These are phyloP conservation scores for Trachelus iudaicus DNA, from an alignment of 2,888 invertebrate genomes.

Conservation along the genomic window DNA sequence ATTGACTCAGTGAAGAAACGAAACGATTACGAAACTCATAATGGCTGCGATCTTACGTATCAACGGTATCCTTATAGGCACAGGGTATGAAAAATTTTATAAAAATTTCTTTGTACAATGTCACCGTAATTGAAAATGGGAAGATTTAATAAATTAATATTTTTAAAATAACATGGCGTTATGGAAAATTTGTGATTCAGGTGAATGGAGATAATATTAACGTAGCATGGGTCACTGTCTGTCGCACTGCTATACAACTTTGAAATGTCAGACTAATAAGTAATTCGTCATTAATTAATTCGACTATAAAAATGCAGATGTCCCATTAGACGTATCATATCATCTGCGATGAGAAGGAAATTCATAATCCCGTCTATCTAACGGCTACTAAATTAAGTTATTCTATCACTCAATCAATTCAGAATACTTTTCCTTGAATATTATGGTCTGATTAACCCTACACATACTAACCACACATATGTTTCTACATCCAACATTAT, in stretches of 20 bases:
- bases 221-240: constrained; percentile 39
- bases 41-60: not conserved
- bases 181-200: not conserved
- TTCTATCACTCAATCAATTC: not conserved
- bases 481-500: not conserved
- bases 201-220: not conserved
- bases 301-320: not conserved
- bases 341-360: not conserved
- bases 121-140: not conserved
- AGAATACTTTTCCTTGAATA: not conserved
- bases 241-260: constrained; percentile 50
- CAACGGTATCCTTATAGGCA: not conserved
- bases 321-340: not conserved
- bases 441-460: not conserved
- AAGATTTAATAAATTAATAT: not conserved
- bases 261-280: constrained; percentile 45
- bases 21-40: not conserved
- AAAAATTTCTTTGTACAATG: too few relatives aligned
- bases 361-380: not conserved
- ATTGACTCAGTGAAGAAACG: not conserved
- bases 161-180: not conserved
- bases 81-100: too few relatives aligned
- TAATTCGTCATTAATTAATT: constrained; percentile 39
- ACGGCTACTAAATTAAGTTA: not conserved
- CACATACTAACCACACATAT: not conserved